phyloP scores from a whole-genome alignment of 2,888 invertebrate genomes.

The Baccha elongata region DNA sequence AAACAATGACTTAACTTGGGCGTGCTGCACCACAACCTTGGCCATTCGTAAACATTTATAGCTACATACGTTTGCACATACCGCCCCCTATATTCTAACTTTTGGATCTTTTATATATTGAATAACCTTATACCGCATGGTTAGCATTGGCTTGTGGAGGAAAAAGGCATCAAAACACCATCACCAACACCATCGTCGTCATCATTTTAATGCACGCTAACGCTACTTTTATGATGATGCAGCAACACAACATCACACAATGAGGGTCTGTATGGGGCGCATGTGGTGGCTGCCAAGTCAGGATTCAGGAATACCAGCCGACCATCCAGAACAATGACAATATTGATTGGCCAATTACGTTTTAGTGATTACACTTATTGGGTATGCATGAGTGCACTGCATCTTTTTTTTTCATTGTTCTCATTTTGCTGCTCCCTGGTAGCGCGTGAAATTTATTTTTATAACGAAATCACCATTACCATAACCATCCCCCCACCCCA shows the following conservation, averaged over 20 bases:
- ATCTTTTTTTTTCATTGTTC: constrained; percentile 5
- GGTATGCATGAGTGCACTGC: constrained; percentile 75
- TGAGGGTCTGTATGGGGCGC: constrained; percentile 23
- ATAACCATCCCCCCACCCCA: neutral
- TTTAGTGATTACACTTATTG: constrained; percentile 77
- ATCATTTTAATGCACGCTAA: constrained; percentile 66
- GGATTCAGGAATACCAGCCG: constrained; percentile 62
- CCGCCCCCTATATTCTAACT: neutral
- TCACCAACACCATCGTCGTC: constrained; percentile 41
- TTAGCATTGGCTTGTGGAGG: constrained; percentile 3
- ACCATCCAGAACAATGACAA: constrained; percentile 78
- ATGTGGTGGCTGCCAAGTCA: constrained; percentile 47
- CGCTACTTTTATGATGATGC: constrained; percentile 65
- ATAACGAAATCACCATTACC: constrained; percentile 46
- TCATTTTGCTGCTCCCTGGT: constrained; percentile 36
- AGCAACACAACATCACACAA: constrained; percentile 57
- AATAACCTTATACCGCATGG: constrained; percentile 35
- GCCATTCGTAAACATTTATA: constrained; percentile 20
- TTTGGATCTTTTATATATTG: constrained; percentile 46
- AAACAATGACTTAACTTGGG: constrained; percentile 70
- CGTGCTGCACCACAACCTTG: constrained; percentile 64
- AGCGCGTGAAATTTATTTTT: constrained; percentile 71
- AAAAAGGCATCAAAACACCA: constrained; percentile 17
- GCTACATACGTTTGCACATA: neutral
- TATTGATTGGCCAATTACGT: constrained; percentile 83